Base-by-base conservation (phyloP, 1,140 invertebrate species). In the Phocides pigmalion region DNA sequence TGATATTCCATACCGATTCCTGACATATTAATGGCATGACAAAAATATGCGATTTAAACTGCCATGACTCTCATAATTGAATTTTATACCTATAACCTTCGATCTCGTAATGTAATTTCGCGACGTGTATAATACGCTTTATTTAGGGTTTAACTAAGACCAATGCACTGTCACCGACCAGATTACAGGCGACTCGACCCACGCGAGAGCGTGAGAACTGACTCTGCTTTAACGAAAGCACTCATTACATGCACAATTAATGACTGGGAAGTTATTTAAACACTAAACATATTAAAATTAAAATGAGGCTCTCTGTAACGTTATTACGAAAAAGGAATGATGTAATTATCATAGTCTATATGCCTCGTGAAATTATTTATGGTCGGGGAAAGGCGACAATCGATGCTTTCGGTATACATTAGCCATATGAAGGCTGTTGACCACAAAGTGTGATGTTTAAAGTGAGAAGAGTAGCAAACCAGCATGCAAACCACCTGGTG, bases 221-320 rank as follows among this genome's bases (percentile, higher is more conserved):
- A 51, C 28, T 12, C n/a, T n/a, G n/a, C n/a, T n/a, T n/a, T n/a
- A n/a, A n/a, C n/a, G 28, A 53, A 53, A 53, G 28, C 22, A 50
- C 50, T 37, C 28, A 17, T 53, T 53, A 37, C 50, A 39, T 53
- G 37, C 5, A 37, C 50, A 37, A 53, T 37, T 53, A 53, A 37
- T 53, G 50, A 53, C 50, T 37, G 50, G 50, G 50, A 53, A 53
- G 50, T 11, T 17, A 53, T 37, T 53, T 35, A 35, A 51, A 51
- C 32, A 35, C 28, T 16, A 16, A 51, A 51, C 28, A 32, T 35
- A 50, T 28, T 28, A 32, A 19, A 51, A 35, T 35, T 35, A 17
- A 28, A 35, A 51, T 37, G 32, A 14, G 32, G 8, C 49, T 51
- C 14, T 51, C 28, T 32, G 9, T n/a, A n/a, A n/a, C n/a, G n/a